These are phyloP conservation scores for Acromyrmex heyeri DNA, from an alignment of 1,140 invertebrate genomes.

Conservation along the genomic window DNA sequence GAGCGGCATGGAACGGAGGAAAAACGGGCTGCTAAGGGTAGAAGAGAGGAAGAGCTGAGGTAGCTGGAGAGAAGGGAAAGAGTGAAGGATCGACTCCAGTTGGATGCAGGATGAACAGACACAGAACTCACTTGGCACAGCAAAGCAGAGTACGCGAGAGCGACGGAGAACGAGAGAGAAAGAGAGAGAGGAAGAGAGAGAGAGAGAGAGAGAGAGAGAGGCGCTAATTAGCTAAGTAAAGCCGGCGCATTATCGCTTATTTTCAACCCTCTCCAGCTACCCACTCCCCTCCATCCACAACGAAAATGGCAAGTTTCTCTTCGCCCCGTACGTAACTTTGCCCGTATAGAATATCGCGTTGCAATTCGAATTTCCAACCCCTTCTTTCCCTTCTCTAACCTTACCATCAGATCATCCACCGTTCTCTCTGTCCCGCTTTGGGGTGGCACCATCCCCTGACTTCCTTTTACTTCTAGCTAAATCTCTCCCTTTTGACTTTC, in stretches of 20 bases:
- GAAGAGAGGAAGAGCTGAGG: constrained; percentile 29
- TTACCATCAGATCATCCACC: constrained; percentile 13
- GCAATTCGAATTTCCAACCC: constrained; percentile 67
- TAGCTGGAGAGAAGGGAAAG: constrained; percentile 66
- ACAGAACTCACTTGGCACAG: constrained; percentile 69
- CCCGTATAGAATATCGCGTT: constrained; percentile 68
- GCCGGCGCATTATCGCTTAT: constrained; percentile 86
- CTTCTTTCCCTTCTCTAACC: constrained; percentile 25
- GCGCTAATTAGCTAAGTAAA: constrained; percentile 87
- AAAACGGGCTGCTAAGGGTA: constrained; percentile 51
- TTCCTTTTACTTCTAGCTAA: constrained; percentile 40
- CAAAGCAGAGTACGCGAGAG: constrained; percentile 47
- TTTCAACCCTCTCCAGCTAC: constrained; percentile 81
- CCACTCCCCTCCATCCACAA: constrained; percentile 31
- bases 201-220: constrained; percentile 71
- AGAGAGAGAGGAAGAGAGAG: constrained; percentile 31
- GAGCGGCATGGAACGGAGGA: constrained; percentile 47
- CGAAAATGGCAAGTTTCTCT: constrained; percentile 77
- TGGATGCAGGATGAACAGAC: constrained; percentile 74
- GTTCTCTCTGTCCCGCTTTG: background rate
- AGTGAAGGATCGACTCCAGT: constrained; percentile 62
- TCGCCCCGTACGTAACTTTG: constrained; percentile 72
- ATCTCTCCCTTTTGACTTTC: constrained; percentile 53
- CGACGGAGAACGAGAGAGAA: constrained; percentile 59
- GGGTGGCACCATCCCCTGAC: constrained; percentile 27